Percentiles rank a stretch among this genome's conserved stretches.
These are phyloP conservation scores for Cataglyphis albicans DNA, from an alignment of 2,888 invertebrate genomes.

Conservation along the genomic window DNA sequence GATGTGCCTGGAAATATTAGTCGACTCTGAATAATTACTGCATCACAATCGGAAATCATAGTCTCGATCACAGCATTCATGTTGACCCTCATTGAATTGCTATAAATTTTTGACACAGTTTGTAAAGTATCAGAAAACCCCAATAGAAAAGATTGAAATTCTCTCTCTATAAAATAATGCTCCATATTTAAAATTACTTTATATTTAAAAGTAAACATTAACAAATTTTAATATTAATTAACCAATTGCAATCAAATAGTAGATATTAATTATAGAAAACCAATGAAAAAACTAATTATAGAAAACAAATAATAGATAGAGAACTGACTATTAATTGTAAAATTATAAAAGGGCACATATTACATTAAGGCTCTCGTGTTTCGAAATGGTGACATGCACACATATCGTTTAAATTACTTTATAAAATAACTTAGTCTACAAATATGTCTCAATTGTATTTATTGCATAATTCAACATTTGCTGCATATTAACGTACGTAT, in stretches of 20 bases:
- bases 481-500: conserved; percentile 18
- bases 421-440: neutral
- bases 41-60: conserved; percentile 16
- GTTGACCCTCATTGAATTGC: conserved; percentile 2
- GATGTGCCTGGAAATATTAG: conserved; percentile 55
- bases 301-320: neutral
- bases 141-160: neutral
- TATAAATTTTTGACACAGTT: neutral
- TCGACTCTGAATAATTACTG: conserved; percentile 66
- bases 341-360: neutral
- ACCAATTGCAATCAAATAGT: neutral
- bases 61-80: conserved; percentile 4
- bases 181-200: neutral
- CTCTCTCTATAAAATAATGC: neutral
- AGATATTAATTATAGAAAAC: neutral
- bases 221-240: conserved; percentile 1
- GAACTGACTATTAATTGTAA: neutral
- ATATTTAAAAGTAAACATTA: neutral
- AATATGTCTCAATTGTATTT: conserved; percentile 17
- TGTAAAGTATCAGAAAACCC: neutral
- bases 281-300: neutral
- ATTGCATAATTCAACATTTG: conserved; percentile 32
- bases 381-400: neutral
- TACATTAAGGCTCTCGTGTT: neutral
- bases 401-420: conserved; percentile 1